Evolutionary conservation across 2,888 invertebrate species (phyloP).

Genomic region (Slavum lentiscoides): DNA sequence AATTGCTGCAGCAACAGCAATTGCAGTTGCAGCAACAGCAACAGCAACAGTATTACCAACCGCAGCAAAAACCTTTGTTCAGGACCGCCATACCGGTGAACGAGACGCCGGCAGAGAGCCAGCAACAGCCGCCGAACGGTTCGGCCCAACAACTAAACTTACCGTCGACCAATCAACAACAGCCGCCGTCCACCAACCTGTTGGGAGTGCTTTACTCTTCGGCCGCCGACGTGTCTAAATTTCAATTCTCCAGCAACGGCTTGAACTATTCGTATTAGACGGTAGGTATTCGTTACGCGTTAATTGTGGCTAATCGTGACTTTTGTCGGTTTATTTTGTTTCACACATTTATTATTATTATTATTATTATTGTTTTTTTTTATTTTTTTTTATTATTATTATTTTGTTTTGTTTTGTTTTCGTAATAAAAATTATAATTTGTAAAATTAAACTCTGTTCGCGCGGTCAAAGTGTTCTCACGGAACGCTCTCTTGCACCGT

Average conservation of each 20-base stretch:
- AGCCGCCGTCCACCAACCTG: slow-evolving; percentile 4
- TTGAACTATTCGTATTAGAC: slow-evolving; percentile 54
- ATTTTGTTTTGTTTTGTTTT: slow-evolving; percentile 15
- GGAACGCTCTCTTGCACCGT: slow-evolving; percentile 44
- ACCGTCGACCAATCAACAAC: slow-evolving; percentile 26
- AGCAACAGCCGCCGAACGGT: slow-evolving; percentile 13
- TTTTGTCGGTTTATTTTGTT: slow-evolving; percentile 1
- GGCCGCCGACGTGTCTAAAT: slow-evolving; percentile 54
- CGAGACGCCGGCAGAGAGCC: slow-evolving; percentile 42
- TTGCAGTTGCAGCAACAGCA: slow-evolving; percentile 39
- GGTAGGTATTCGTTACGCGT: neutral
- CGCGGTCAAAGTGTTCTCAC: neutral
- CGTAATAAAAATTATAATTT: slow-evolving; percentile 44
- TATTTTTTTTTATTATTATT: neutral
- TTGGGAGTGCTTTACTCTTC: slow-evolving; percentile 55
- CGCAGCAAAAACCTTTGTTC: slow-evolving; percentile 40
- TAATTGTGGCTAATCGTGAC: neutral
- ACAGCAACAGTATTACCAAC: slow-evolving; percentile 42
- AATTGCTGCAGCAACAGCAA: slow-evolving; percentile 22
- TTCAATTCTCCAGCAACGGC: slow-evolving; percentile 54
- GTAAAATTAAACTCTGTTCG: neutral
- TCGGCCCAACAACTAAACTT: neutral
- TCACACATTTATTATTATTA: neutral
- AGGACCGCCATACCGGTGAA: slow-evolving; percentile 53
- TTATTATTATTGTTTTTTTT: neutral